Percentiles rank a stretch among this genome's conserved stretches.
Conservation (phyloP, 2,888 invertebrate species). For the Ornithoptera alexandrae region DNA sequence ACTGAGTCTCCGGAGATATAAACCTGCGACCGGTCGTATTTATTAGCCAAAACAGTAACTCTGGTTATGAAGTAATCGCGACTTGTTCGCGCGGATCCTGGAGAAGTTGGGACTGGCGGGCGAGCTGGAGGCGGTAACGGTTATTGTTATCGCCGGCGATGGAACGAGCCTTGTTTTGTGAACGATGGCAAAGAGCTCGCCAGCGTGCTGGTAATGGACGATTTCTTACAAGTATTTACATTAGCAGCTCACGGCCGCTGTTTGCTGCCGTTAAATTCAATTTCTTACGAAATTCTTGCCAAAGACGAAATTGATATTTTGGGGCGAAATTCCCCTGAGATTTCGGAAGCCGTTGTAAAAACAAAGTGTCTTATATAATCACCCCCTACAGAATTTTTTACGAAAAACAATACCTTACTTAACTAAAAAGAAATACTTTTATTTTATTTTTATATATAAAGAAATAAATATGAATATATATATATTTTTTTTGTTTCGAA, state of each 20-base stretch:
- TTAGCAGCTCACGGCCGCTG: slow-evolving; percentile 16
- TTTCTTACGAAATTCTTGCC: slow-evolving; percentile 14
- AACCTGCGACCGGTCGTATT: too few species aligned
- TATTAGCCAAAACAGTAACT: too few species aligned
- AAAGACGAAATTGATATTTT: slow-evolving; percentile 16
- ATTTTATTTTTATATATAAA: too few species aligned
- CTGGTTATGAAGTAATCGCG: too few species aligned
- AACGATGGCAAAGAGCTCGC: slow-evolving; percentile 37
- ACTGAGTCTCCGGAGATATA: too few species aligned
- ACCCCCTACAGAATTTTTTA: background rate
- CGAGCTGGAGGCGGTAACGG: slow-evolving; percentile 26
- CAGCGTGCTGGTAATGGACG: slow-evolving; percentile 25
- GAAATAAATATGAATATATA: too few species aligned
- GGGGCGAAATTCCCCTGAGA: background rate
- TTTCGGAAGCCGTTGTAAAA: slow-evolving; percentile 12
- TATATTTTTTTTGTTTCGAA: too few species aligned
- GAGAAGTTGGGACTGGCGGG: background rate
- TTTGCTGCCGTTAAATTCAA: slow-evolving; percentile 16
- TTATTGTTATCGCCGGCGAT: slow-evolving; percentile 32
- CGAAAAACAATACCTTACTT: background rate
- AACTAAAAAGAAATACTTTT: too few species aligned
- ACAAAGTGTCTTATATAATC: background rate
- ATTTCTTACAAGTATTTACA: slow-evolving; percentile 23
- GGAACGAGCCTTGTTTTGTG: slow-evolving; percentile 40
- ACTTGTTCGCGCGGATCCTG: too few species aligned